A percentile compares a stretch with the other conserved stretches of the same genome.
These are phyloP conservation scores for Anorthoa munda DNA, from an alignment of 2,888 invertebrate species.

Conservation along the genomic window DNA sequence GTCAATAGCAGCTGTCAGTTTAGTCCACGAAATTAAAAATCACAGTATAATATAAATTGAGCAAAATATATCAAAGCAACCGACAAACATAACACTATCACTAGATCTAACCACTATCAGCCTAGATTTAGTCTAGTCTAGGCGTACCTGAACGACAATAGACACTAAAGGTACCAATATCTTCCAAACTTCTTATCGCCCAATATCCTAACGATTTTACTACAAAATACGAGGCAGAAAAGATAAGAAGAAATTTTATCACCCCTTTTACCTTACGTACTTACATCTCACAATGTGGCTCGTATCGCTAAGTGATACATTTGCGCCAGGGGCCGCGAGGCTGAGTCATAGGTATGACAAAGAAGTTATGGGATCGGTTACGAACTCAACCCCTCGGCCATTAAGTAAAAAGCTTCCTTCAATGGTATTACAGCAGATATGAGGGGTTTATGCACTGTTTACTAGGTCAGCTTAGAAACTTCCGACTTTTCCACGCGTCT, in stretches of 20 bases:
- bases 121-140: no score
- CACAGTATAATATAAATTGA: not conserved
- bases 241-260: conserved; percentile 55
- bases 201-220: conserved; percentile 22
- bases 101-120: not conserved
- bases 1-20: no score
- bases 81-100: not conserved
- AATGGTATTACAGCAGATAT: conserved; percentile 30
- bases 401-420: conserved; percentile 58
- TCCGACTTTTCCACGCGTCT: not conserved
- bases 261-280: conserved; percentile 39
- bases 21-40: no score
- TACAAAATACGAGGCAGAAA: conserved; percentile 32
- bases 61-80: not conserved
- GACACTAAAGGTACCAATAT: conserved; percentile 3
- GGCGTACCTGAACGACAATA: conserved; percentile 7
- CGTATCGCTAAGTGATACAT: conserved; percentile 57
- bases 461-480: conserved; percentile 10
- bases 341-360: conserved; percentile 58
- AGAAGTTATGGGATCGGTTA: conserved; percentile 62
- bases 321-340: conserved; percentile 34
- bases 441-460: conserved; percentile 21
- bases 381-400: conserved; percentile 60
- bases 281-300: conserved; percentile 50
- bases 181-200: conserved; percentile 20